Evolutionary conservation across 2,113 vertebrate genomes (phyloP).

Genomic region (Amazona vittata): DNA sequence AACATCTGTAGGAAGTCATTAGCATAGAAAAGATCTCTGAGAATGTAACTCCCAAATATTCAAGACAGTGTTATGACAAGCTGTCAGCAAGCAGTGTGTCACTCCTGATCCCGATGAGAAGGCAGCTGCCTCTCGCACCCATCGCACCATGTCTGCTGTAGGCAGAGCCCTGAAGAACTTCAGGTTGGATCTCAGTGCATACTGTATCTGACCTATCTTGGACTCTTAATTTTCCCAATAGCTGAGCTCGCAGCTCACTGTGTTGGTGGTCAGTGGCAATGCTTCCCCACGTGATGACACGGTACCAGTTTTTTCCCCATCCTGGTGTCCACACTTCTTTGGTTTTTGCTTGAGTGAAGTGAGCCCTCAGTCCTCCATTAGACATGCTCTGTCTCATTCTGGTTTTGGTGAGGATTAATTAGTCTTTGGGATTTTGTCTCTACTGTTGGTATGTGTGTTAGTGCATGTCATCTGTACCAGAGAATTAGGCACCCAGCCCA

Average conservation of each 20-base stretch:
- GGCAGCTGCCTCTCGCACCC: not conserved
- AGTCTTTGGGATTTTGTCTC: not conserved
- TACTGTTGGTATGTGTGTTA: not conserved
- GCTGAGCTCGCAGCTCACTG: not conserved
- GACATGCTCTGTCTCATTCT: not conserved
- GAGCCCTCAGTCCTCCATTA: not conserved
- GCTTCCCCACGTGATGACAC: accelerated
- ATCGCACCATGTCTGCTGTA: not conserved
- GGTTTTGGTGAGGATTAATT: not conserved
- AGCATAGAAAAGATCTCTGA: not conserved
- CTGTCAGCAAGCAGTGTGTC: not conserved
- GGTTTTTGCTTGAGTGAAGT: not conserved
- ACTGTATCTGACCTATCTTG: accelerated
- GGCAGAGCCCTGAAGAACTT: not conserved
- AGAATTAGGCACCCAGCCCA: not conserved
- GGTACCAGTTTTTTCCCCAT: not conserved
- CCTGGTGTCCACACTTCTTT: accelerated
- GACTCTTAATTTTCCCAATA: not conserved
- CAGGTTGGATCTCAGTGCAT: accelerated
- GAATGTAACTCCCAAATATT: not conserved
- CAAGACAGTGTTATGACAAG: not conserved
- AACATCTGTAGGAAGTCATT: conserved; percentile 34
- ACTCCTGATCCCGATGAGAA: not conserved
- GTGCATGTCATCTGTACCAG: not conserved
- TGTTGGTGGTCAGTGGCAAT: not conserved